phyloP scores from a whole-genome alignment of 2,113 vertebrate species.

The Romanogobio albipinnatus region DNA sequence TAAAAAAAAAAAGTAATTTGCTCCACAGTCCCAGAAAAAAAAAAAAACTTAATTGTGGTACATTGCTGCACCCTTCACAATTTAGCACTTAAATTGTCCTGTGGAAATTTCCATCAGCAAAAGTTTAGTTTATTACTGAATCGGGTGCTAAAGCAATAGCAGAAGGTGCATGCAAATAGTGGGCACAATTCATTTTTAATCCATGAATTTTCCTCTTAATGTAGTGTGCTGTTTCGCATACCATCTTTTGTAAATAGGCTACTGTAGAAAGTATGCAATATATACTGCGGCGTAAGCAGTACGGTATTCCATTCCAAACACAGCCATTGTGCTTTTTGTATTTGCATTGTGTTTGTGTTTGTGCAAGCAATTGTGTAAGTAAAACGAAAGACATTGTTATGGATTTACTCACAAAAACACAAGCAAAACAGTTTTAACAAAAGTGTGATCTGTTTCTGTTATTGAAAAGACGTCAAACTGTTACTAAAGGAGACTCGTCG shows the following conservation, averaged over 20 bases:
- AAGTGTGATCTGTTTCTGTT: neutral
- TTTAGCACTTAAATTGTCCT: too few species aligned
- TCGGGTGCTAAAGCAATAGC: neutral
- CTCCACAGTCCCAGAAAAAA: neutral
- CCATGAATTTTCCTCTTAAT: neutral
- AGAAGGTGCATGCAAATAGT: neutral
- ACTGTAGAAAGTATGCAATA: neutral
- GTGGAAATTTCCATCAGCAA: neutral
- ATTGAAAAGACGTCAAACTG: constrained; percentile 31
- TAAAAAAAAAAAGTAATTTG: neutral
- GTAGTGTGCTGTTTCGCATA: neutral
- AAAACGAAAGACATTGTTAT: neutral
- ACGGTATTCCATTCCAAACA: neutral
- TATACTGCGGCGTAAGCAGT: constrained; percentile 5
- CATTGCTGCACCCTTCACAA: neutral
- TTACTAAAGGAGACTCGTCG: constrained; percentile 35
- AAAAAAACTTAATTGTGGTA: neutral
- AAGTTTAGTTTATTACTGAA: neutral
- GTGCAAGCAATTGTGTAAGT: neutral
- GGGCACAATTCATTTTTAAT: neutral
- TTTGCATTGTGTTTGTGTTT: constrained; percentile 21
- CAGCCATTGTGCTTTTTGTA: neutral
- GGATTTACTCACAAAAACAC: constrained; percentile 4
- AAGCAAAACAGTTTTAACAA: neutral
- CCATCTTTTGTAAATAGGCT: neutral